Conservation (phyloP, 2,888 invertebrate genomes). For the Dryadula phaetusa region DNA sequence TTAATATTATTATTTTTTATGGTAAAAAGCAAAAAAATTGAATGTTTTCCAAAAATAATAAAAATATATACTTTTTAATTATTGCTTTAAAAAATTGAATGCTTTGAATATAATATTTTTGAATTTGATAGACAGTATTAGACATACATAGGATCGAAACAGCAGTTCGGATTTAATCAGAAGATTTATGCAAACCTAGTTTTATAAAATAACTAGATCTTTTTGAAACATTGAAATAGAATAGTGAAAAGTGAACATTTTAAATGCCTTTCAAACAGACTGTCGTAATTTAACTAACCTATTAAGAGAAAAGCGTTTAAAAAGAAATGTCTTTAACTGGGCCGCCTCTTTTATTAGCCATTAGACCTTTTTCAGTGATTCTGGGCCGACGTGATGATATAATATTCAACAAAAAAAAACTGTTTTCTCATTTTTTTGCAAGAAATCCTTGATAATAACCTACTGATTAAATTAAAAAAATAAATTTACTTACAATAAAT, state of each 20-base stretch:
- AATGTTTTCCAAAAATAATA: no score
- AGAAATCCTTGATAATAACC: background rate
- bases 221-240: conserved; percentile 16
- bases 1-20: no score
- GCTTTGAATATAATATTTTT: no score
- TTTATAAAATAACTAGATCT: background rate
- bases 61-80: no score
- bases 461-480: background rate
- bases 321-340: conserved; percentile 19
- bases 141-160: background rate
- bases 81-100: no score
- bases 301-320: conserved; percentile 24
- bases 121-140: background rate
- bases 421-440: background rate
- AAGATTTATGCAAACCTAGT: conserved; percentile 1
- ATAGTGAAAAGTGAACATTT: conserved; percentile 9
- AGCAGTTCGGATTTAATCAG: background rate
- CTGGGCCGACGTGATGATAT: background rate
- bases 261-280: conserved; percentile 19
- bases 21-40: no score
- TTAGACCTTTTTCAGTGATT: conserved; percentile 30
- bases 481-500: background rate
- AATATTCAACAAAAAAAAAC: background rate
- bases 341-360: conserved; percentile 17
- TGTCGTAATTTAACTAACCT: conserved; percentile 28